Conservation (phyloP, 2,113 vertebrate species). For the Cichladusa arquata region DNA sequence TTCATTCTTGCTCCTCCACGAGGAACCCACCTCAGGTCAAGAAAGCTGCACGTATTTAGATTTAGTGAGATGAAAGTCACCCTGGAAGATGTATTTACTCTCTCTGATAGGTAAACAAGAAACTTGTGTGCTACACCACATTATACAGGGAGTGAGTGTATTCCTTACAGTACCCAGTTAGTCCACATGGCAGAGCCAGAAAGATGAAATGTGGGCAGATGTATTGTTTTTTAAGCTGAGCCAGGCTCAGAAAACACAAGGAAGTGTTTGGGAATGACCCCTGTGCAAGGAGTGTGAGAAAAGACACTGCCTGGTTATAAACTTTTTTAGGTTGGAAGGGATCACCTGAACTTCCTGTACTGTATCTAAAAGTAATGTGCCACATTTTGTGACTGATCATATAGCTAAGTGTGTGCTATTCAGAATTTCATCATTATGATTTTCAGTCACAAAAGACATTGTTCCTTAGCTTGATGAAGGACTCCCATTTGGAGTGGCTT, state of each 20-base stretch:
- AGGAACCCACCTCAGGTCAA: background rate
- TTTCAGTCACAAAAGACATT: background rate
- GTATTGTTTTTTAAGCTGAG: background rate
- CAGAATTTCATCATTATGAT: background rate
- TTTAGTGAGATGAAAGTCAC: background rate
- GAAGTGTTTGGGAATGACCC: background rate
- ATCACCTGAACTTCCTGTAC: background rate
- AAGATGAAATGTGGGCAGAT: background rate
- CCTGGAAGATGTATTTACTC: background rate
- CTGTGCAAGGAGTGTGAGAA: background rate
- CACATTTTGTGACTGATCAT: background rate
- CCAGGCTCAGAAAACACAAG: background rate
- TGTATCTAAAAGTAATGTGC: background rate
- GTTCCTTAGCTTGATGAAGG: background rate
- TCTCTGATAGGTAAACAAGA: background rate
- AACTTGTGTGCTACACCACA: accelerated
- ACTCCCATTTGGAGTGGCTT: background rate
- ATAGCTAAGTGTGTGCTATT: background rate
- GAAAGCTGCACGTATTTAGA: background rate
- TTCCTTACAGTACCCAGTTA: background rate
- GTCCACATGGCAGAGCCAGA: background rate
- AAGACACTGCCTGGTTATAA: background rate
- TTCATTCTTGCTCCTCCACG: no score
- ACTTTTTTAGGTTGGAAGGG: background rate
- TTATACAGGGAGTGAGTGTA: background rate